Conservation (phyloP, 2,888 invertebrate genomes). For the Drosophila neutralis region DNA sequence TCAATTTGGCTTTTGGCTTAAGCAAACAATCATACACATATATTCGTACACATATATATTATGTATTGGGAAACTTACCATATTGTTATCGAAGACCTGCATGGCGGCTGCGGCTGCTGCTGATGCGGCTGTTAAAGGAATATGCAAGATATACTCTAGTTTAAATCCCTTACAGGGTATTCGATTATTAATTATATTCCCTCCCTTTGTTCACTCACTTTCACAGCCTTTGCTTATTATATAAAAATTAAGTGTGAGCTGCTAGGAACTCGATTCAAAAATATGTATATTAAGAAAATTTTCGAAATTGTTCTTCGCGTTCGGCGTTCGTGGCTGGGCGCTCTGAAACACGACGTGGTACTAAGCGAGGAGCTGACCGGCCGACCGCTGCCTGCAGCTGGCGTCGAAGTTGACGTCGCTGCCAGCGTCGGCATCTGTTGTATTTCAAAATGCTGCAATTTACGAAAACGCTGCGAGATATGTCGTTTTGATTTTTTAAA, state of each 20-base stretch:
- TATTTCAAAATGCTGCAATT: slow-evolving; percentile 72
- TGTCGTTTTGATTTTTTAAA: slow-evolving; percentile 79
- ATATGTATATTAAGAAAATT: slow-evolving; percentile 19
- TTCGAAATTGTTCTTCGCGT: slow-evolving; percentile 45
- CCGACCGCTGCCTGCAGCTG: slow-evolving; percentile 53
- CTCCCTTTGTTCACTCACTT: slow-evolving; percentile 56
- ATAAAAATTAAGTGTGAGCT: slow-evolving; percentile 31
- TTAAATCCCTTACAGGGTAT: not conserved
- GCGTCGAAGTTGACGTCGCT: slow-evolving; percentile 30
- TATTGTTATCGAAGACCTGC: slow-evolving; percentile 82
- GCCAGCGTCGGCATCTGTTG: slow-evolving; percentile 56
- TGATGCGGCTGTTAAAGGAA: slow-evolving; percentile 30
- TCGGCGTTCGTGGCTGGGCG: slow-evolving; percentile 66
- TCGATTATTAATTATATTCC: not conserved
- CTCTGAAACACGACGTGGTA: slow-evolving; percentile 82
- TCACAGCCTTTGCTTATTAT: slow-evolving; percentile 49
- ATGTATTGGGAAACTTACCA: slow-evolving; percentile 67
- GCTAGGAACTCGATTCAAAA: slow-evolving; percentile 17
- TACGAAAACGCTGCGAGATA: slow-evolving; percentile 47
- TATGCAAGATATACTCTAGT: slow-evolving; percentile 3
- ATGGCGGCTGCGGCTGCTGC: slow-evolving; percentile 58
- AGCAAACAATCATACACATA: slow-evolving; percentile 24
- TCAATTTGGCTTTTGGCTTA: slow-evolving; percentile 48
- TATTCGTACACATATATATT: not conserved
- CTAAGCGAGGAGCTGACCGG: slow-evolving; percentile 60